phyloP scores from a whole-genome alignment of 2,888 invertebrate genomes.

The Xestia sexstrigata region DNA sequence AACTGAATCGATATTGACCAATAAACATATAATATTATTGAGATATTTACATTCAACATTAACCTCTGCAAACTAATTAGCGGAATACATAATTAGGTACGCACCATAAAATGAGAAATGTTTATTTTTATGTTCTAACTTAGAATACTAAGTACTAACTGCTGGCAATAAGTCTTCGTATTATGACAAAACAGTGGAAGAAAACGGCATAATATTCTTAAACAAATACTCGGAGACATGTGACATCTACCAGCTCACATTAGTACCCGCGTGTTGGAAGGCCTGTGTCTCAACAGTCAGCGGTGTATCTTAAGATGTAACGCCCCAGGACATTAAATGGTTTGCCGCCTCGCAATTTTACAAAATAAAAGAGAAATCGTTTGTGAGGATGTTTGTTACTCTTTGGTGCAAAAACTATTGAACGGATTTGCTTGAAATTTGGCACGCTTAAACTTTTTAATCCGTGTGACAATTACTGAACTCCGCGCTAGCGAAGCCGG shows the following conservation, averaged over 20 bases:
- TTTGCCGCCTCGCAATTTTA: too few relatives aligned
- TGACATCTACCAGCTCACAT: too few relatives aligned
- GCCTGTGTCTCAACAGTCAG: neutral
- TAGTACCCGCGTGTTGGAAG: neutral
- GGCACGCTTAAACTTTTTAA: neutral
- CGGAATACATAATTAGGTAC: conserved; percentile 14
- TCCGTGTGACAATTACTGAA: neutral
- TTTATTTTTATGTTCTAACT: conserved; percentile 17
- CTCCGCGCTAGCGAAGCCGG: neutral
- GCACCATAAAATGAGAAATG: conserved; percentile 14
- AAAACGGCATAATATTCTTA: neutral
- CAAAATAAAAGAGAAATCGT: too few relatives aligned
- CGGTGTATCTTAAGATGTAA: too few relatives aligned
- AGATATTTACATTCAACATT: conserved; percentile 40
- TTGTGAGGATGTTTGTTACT: neutral
- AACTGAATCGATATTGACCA: conserved; percentile 35
- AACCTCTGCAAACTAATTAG: conserved; percentile 43
- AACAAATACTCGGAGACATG: neutral
- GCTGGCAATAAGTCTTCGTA: too few relatives aligned
- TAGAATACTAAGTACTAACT: neutral
- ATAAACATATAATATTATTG: conserved; percentile 48
- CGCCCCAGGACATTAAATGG: too few relatives aligned
- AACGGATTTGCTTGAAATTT: neutral
- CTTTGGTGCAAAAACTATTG: neutral
- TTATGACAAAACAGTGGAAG: neutral